phyloP scores from a whole-genome alignment of 92 coral and sea anemone species.

The Plumapathes pennacea region DNA sequence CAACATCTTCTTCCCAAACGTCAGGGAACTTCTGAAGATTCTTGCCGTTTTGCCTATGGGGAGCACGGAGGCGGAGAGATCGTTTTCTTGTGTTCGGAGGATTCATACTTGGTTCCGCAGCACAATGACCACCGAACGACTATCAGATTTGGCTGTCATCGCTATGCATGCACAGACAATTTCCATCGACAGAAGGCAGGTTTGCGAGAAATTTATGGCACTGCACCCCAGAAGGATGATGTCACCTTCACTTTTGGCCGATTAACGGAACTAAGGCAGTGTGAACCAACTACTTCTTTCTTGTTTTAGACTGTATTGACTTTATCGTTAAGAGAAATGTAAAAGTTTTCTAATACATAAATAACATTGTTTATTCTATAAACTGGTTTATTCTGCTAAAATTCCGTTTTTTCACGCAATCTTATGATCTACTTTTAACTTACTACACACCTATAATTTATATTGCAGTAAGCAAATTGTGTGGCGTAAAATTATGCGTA shows the following conservation, averaged over 20 bases:
- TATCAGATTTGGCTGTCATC: slow-evolving; percentile 52
- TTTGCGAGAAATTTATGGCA: slow-evolving; percentile 59
- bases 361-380: too few relatives aligned
- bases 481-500: too few relatives aligned
- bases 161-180: slow-evolving; percentile 46
- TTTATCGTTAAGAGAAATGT: too few relatives aligned
- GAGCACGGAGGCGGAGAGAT: slow-evolving; percentile 60
- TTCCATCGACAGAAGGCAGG: slow-evolving; percentile 39
- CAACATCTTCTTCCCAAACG: slow-evolving; percentile 45
- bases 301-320: too few relatives aligned
- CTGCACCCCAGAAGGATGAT: slow-evolving; percentile 59
- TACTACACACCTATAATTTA: too few relatives aligned
- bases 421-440: too few relatives aligned
- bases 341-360: too few relatives aligned
- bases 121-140: slow-evolving; percentile 51
- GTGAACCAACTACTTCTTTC: too few relatives aligned
- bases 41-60: slow-evolving; percentile 51
- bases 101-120: slow-evolving; percentile 44
- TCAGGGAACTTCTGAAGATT: slow-evolving; percentile 47
- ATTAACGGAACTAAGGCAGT: too few relatives aligned
- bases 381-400: too few relatives aligned
- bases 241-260: slow-evolving; percentile 68
- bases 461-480: too few relatives aligned
- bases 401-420: too few relatives aligned
- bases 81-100: slow-evolving; percentile 45